Evolutionary conservation across 53 echinoderm and acorn worm species (phyloP), one percentile per base, ranked within the genome.

Genomic region (Temnopleurus reevesii): DNA sequence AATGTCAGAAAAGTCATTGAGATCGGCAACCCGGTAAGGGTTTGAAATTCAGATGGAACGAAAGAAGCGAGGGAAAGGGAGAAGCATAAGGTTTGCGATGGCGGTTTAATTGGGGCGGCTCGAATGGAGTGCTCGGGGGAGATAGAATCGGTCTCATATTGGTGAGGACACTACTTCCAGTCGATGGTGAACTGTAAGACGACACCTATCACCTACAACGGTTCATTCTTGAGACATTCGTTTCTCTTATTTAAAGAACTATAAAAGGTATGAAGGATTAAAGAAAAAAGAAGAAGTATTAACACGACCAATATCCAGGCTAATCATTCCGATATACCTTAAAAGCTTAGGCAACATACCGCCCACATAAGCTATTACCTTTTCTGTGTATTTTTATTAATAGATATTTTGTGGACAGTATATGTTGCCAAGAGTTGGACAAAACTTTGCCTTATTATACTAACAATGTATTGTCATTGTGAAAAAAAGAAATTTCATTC

Each of bases 41-140:
- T 38, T 36, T 63, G 63, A 63, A 63, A 63, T 63, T 63, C 63
- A 63, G 63, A 63, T 76, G 76, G 28, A 49, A 23, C 46, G 79
- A 79, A 49, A 79, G 79, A 29, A 47, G 23, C 46, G 28, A 27
- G 28, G 8, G 13, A 59, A 31, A 56, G 55, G 83, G 83, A 21
- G 28, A 49, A 81, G 47, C 54, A 30, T n/a, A n/a, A n/a, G 83
- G 83, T 83, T 21, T 83, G 33, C 56, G 55, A 55, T 83, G 54
- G 36, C 54, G 83, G 36, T 55, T 55, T 33, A 34, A 83, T 55
- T 83, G 83, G 81, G 55, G 83, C 83, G 83, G 54, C 83, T 83
- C 83, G 55, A 83, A 54, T 53, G 54, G 21, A 53, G 55, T 34
- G 56, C 81, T 55, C 55, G 56, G 53, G 55, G 83, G 56, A 36